phyloP scores from a whole-genome alignment of 2,888 invertebrate genomes.

The Heliconius aoede region DNA sequence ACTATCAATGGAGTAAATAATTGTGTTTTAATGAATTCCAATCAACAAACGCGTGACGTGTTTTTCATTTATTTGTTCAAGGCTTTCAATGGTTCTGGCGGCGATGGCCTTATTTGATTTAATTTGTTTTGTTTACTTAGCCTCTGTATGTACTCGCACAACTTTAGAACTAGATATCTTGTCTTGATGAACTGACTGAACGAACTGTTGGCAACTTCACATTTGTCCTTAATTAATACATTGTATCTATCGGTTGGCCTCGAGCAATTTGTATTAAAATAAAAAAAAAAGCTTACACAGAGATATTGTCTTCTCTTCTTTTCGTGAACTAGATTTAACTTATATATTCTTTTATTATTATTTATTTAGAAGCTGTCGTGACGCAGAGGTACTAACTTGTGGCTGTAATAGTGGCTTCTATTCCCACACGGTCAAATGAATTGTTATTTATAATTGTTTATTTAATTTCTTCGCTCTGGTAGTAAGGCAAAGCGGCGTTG shows the following conservation, averaged over 20 bases:
- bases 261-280: not conserved
- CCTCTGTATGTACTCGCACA: not conserved
- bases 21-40: conserved; percentile 43
- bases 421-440: too few relatives aligned
- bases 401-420: too few relatives aligned
- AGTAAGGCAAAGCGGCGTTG: too few relatives aligned
- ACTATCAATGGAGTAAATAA: conserved; percentile 37
- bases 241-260: not conserved
- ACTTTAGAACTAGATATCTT: not conserved
- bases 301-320: not conserved
- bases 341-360: not conserved
- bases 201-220: conserved; percentile 1
- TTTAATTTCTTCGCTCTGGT: too few relatives aligned
- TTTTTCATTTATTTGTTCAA: conserved; percentile 36
- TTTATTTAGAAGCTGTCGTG: not conserved
- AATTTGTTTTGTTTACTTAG: conserved; percentile 23
- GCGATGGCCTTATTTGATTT: conserved; percentile 1
- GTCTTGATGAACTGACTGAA: not conserved
- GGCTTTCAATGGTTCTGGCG: conserved; percentile 24
- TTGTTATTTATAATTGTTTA: too few relatives aligned
- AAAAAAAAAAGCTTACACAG: not conserved
- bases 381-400: too few relatives aligned
- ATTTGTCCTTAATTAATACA: conserved; percentile 13
- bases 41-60: conserved; percentile 20
- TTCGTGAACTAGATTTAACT: not conserved